Evolutionary conservation across 1,140 invertebrate species (phyloP).

Genomic region (Drosophila funebris): DNA sequence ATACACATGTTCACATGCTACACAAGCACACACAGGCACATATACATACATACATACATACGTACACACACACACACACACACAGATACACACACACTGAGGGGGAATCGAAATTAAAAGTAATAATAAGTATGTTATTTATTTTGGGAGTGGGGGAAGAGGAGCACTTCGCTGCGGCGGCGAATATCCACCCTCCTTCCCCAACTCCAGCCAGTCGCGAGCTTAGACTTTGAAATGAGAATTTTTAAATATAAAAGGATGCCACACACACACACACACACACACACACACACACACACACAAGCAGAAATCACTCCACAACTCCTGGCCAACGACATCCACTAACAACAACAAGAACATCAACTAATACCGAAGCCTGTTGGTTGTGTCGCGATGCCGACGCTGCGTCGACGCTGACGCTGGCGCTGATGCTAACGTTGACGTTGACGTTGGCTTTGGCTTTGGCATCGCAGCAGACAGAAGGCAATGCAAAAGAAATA

Average conservation of each 20-base stretch:
- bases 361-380: slow-evolving; percentile 40
- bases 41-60: too few species aligned
- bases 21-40: too few species aligned
- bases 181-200: background rate
- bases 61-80: slow-evolving; percentile 29
- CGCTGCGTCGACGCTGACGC: slow-evolving; percentile 3
- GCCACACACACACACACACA: slow-evolving; percentile 44
- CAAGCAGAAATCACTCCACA: slow-evolving; percentile 30
- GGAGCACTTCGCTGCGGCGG: background rate
- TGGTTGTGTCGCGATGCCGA: slow-evolving; percentile 17
- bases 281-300: slow-evolving; percentile 30
- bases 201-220: slow-evolving; percentile 6
- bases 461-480: slow-evolving; percentile 26
- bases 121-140: slow-evolving; percentile 80
- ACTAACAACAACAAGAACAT: slow-evolving; percentile 77
- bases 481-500: slow-evolving; percentile 73
- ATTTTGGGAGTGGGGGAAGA: background rate
- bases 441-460: slow-evolving; percentile 7
- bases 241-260: slow-evolving; percentile 82
- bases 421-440: slow-evolving; percentile 11
- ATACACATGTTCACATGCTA: too few species aligned
- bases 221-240: slow-evolving; percentile 81
- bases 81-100: slow-evolving; percentile 17
- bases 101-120: slow-evolving; percentile 73
- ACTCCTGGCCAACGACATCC: slow-evolving; percentile 32